Evolutionary conservation across 2,113 vertebrate genomes (phyloP), one percentile per base, ranked within the genome.

Genomic region (Embiotoca jacksoni): DNA sequence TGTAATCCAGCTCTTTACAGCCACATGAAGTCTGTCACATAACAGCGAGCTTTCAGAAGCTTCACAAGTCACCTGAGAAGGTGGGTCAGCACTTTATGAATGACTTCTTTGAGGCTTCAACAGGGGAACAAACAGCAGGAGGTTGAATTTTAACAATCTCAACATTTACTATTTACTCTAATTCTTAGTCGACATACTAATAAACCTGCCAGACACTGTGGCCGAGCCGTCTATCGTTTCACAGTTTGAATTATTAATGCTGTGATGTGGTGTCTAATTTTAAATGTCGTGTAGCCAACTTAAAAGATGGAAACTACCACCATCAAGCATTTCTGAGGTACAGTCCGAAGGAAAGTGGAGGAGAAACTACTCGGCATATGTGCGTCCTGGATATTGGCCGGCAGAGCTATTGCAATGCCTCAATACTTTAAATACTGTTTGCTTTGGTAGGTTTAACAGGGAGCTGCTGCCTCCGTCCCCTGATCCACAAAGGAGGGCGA

Each of bases 181-280:
- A 23, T 23, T 23, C 23, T 23, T 23, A 23, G 23, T 23, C 23
- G 23, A 23, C 23, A 23, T 23, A 23, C 23, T 23, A 23, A 23
- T 23, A 23, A 23, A 23, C 23, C 23, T 23, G 23, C 23, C 23
- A 15, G 3, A 9, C 10, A 6, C 7, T 31, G 58, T 11, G 7
- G 23, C 9, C 6, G 4, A 36, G 35, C 1, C 11, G 37, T 37
- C 2, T 35, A 16, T 37, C 11, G 16, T 55, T 44, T 58, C 1
- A 55, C 60, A 13, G n/a, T 41, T 8, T 81, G 60, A 61, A 82
- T 79, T 50, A 68, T 75, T 75, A 10, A 84, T 69, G 57, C 6
- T 2, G 23, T 23, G 23, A 63, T 23, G 31, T 33, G 15, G 62
- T 47, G 53, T 77, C 60, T 74, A 78, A 57, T 47, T 62, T 78